Conservation (phyloP, 2,113 vertebrate genomes). For the Rhombomys opimus region DNA sequence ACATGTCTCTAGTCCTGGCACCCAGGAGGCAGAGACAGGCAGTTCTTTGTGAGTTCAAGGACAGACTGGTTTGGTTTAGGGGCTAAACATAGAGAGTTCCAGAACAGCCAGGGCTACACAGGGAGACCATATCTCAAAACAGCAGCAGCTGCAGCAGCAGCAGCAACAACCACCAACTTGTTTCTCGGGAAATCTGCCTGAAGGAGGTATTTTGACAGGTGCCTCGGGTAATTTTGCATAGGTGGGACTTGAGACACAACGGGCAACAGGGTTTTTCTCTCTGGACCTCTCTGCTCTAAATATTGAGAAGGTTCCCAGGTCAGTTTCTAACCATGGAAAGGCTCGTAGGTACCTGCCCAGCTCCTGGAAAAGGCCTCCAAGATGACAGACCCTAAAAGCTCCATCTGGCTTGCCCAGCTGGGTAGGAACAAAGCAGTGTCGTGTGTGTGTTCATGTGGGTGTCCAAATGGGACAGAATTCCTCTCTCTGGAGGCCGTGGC, state of each 20-base stretch:
- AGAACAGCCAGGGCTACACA: neutral
- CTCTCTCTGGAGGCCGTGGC: conserved; percentile 57
- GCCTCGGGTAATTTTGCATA: neutral
- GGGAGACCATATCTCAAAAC: neutral
- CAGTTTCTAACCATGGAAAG: neutral
- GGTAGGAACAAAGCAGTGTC: neutral
- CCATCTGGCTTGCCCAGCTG: neutral
- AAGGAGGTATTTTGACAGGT: neutral
- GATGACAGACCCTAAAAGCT: neutral
- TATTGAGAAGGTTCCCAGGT: neutral
- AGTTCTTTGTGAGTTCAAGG: neutral
- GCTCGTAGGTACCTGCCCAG: neutral
- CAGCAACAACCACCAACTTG: neutral
- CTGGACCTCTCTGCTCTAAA: neutral
- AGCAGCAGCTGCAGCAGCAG: neutral
- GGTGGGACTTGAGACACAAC: neutral
- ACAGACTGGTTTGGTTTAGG: neutral
- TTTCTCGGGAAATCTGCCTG: neutral
- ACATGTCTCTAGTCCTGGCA: neutral
- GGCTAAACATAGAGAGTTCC: neutral
- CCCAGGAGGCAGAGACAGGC: neutral
- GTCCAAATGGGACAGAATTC: conserved; percentile 34
- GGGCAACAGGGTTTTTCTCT: neutral
- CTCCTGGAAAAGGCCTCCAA: neutral
- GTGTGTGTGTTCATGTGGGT: neutral